Conservation (phyloP, 2,113 vertebrate genomes). For the Oreochromis aureus region DNA sequence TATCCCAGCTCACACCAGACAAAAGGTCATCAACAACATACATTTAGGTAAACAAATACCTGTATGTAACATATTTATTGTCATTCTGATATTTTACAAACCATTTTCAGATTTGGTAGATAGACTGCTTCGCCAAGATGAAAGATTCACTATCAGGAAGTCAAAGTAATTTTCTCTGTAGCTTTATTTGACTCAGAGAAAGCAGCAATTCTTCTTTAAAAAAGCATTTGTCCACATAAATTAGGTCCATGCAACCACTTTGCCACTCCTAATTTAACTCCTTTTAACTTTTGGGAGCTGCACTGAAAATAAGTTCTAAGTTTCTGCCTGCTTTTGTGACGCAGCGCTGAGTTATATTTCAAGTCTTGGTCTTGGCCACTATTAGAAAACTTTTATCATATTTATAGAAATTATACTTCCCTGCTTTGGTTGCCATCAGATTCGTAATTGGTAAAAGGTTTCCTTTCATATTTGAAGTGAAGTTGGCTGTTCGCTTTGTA, state of each 20-base stretch:
- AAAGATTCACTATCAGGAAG: not conserved
- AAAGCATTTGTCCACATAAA: not conserved
- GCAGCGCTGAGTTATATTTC: not conserved
- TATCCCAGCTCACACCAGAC: not conserved
- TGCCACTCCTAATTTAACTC: conserved; percentile 10
- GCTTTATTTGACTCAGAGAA: not conserved
- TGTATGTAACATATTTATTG: not conserved
- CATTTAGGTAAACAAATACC: not conserved
- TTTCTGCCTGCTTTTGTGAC: not conserved
- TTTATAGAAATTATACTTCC: conserved; percentile 36
- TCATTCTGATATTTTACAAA: not conserved
- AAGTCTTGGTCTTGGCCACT: not conserved
- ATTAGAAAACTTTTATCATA: conserved; percentile 22
- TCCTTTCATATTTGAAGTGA: conserved; percentile 11
- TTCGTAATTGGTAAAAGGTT: not conserved
- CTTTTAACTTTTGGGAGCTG: not conserved
- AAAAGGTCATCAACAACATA: not conserved
- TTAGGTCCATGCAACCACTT: not conserved
- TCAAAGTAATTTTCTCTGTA: not conserved
- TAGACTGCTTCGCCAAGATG: not conserved
- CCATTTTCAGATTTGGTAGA: not conserved
- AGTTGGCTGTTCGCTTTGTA: conserved; percentile 1
- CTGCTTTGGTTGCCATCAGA: conserved; percentile 11
- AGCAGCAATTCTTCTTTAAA: not conserved
- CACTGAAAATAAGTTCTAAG: not conserved